These are phyloP conservation scores for Sphaerodactylus townsendi DNA, from an alignment of 2,113 vertebrate species.

Conservation along the genomic window DNA sequence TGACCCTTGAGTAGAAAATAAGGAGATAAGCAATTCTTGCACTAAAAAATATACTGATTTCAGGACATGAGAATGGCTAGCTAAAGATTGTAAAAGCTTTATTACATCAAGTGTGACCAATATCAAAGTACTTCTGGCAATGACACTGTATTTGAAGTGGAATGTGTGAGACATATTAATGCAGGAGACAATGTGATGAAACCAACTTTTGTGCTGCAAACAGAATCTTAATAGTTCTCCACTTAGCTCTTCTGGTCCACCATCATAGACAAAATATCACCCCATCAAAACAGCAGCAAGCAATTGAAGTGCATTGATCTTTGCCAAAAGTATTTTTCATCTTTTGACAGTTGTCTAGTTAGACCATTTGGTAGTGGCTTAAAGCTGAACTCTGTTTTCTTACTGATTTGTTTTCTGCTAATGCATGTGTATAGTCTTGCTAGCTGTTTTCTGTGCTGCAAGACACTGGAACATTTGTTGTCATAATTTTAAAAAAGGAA, in stretches of 20 bases:
- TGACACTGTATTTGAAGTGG: not conserved
- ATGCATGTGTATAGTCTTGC: slow-evolving; percentile 21
- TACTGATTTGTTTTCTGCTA: slow-evolving; percentile 14
- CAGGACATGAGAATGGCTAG: not conserved
- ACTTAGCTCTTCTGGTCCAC: not conserved
- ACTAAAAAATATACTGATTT: not conserved
- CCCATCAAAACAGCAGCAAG: not conserved
- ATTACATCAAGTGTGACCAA: not conserved
- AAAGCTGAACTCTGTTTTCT: slow-evolving; percentile 36
- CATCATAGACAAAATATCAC: slow-evolving; percentile 15
- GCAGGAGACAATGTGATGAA: not conserved
- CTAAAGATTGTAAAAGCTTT: not conserved
- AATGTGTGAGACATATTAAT: not conserved
- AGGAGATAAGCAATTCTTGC: not conserved
- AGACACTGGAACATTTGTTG: slow-evolving; percentile 41
- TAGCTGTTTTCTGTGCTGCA: slow-evolving; percentile 44
- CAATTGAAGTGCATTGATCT: slow-evolving; percentile 35
- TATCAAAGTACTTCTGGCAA: not conserved
- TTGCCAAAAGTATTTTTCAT: slow-evolving; percentile 21
- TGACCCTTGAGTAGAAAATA: not conserved
- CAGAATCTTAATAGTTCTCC: not conserved
- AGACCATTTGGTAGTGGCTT: slow-evolving; percentile 2
- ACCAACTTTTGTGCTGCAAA: not conserved
- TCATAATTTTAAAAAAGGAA: slow-evolving; percentile 58
- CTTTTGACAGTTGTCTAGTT: slow-evolving; percentile 6